These are phyloP conservation scores for Caenorhabditis briggsae DNA, from an alignment of 1,140 invertebrate species.

Conservation along the genomic window DNA sequence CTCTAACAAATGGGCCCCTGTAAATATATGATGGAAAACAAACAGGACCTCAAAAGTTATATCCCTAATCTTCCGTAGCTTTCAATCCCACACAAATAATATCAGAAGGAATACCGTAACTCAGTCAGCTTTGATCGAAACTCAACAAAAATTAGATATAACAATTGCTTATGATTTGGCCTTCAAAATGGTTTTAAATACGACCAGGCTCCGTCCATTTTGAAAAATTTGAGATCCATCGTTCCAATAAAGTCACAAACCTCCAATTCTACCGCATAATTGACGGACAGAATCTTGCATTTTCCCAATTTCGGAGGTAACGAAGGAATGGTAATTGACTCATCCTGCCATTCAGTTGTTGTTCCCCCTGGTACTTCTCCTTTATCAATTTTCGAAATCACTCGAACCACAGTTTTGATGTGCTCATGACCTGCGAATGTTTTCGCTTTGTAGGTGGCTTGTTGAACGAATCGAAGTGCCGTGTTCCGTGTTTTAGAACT, in stretches of 20 bases:
- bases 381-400: slow-evolving; percentile 57
- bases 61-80: background rate
- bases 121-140: too few species aligned
- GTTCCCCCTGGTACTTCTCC: slow-evolving; percentile 33
- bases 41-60: too few species aligned
- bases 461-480: slow-evolving; percentile 68
- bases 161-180: too few species aligned
- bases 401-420: slow-evolving; percentile 64
- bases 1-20: too few species aligned
- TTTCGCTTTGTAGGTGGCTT: slow-evolving; percentile 77
- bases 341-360: slow-evolving; percentile 62
- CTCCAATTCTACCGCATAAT: slow-evolving; percentile 72
- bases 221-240: background rate
- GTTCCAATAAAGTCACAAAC: slow-evolving; percentile 52
- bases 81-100: too few species aligned
- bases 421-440: slow-evolving; percentile 76
- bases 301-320: slow-evolving; percentile 72
- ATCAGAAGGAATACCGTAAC: too few species aligned
- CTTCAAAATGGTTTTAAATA: too few species aligned
- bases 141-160: too few species aligned
- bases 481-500: slow-evolving; percentile 57
- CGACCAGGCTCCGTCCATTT: background rate
- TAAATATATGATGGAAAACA: too few species aligned
- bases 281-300: slow-evolving; percentile 75
- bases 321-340: slow-evolving; percentile 71